phyloP scores from a whole-genome alignment of 2,888 invertebrate genomes.

The Hydrotaea diabolus region DNA sequence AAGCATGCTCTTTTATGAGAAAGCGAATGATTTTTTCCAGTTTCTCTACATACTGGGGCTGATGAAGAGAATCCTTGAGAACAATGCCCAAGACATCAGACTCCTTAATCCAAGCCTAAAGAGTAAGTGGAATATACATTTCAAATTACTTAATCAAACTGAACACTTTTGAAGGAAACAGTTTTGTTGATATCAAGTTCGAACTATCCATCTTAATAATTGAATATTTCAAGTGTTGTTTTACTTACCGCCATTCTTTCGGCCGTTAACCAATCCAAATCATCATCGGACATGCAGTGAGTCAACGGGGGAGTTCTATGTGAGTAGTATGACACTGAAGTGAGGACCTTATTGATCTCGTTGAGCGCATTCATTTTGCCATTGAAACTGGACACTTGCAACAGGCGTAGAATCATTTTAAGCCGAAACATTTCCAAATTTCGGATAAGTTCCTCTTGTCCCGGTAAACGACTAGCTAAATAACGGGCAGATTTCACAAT shows the following conservation, averaged over 20 bases:
- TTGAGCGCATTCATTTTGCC: conserved; percentile 99
- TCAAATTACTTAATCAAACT: not conserved
- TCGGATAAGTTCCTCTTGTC: conserved; percentile 88
- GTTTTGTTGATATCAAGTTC: too few species aligned
- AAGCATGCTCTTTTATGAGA: conserved; percentile 95
- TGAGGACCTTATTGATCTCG: conserved; percentile 98
- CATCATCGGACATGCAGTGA: conserved; percentile 87
- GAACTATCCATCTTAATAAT: too few species aligned
- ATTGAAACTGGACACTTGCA: conserved; percentile 98
- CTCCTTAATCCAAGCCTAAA: conserved; percentile 96
- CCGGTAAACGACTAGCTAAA: conserved; percentile 91
- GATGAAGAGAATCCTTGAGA: conserved; percentile 96
- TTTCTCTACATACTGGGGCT: conserved; percentile 98
- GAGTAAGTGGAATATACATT: conserved; percentile 67
- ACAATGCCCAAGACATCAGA: conserved; percentile 97
- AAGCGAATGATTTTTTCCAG: conserved; percentile 98
- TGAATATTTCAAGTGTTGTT: not conserved
- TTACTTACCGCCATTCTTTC: conserved; percentile 94
- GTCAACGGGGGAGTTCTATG: conserved; percentile 85
- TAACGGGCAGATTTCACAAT: conserved; percentile 96
- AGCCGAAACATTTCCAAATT: conserved; percentile 96
- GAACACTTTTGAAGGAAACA: too few species aligned
- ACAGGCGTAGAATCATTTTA: conserved; percentile 95
- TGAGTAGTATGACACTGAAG: conserved; percentile 94
- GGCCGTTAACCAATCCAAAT: conserved; percentile 95